Evolutionary conservation across 2,113 vertebrate genomes (phyloP), one percentile per base, ranked within the genome.

Genomic region (Pontoporia blainvillei): DNA sequence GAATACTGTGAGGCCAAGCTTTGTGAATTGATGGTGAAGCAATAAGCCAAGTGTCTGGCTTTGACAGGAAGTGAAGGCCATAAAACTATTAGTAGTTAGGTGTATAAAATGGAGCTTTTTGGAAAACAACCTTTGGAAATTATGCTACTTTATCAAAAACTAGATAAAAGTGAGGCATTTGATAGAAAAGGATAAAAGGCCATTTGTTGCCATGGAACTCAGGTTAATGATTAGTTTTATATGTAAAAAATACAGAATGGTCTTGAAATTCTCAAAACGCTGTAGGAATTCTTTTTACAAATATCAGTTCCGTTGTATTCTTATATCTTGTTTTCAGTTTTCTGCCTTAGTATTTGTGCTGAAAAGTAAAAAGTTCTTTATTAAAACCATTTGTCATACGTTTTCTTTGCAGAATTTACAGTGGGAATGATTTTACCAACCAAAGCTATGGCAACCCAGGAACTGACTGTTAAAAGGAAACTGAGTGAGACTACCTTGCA

Each of bases 391-490:
- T 82, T 86, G 27, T 23, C 13, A 23, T 20, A 20, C 46, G 0
- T 95, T 96, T 96, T 86, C 59, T 49, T 97, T 96, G 1, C 96
- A 98, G 98, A 98, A 92, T 98, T 99, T 96, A 98, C 98, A 57
- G 52, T 76, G 66, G 98, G 98, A 92, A 98, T 98, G 98, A 98
- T 98, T 75, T 98, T 98, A 96, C 98, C 98, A 92, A 98, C 97
- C 3, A 98, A 98, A 98, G 79, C 96, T 82, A 0, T 85, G 17
- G 86, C 21, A 71, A 89, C 91, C 25, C 98, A 98, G 96, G 98
- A 98, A 34, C 0, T 76, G 73, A 95, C 69, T 1, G 17, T 59
- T 12, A 93, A 98, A 71, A 94, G 14, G 59, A 98, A 91, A 46
- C 39, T 62, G 12, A 97, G 39, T 23, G 98, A 95, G 66, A 97